Base-by-base conservation (phyloP, 1,140 invertebrate genomes). In the Anastatus disparis region DNA sequence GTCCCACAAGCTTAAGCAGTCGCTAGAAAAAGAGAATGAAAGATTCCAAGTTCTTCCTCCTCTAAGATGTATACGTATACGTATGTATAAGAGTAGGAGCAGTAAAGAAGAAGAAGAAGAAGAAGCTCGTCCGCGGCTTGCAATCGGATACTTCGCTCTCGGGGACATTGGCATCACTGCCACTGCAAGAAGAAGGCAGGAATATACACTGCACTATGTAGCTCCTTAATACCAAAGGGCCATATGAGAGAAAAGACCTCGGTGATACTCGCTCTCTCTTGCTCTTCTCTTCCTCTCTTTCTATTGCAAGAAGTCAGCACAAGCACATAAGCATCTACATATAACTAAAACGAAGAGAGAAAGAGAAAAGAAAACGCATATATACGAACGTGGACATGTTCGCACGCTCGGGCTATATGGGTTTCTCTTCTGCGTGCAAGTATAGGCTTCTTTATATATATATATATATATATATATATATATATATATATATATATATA, bases 111-210 rank as follows among this genome's bases (percentile, higher is more conserved):
- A 22, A 40, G 35, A 20, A 58, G 55, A 29, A 48, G 44, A 35
- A 48, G 48, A 15, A 40, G 48, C 29, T 9, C 29, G 24, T 9
- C 17, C 15, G 53, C 10, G 24, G 22, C 20, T 17, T 20, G 62
- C 50, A 65, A 65, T 65, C 63, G 63, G 63, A 65, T 65, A 65
- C 63, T 48, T 22, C 3, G 35, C n/a, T 59, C 56, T 27, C 62
- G 44, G 44, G 62, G 62, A 52, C 46, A 40, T 42, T 42, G 63
- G 63, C 50, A 55, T 42, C 63, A 65, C 50, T 65, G 63, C 63
- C 63, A 65, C 63, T 24, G 61, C 59, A 4, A 26, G 44, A 27
- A 8, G 52, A 15, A 17, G 10, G 22, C 35, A 9, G 15, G 29
- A 35, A n/a, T n/a, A n/a, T n/a, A n/a, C n/a, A n/a, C n/a, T n/a